Conservation (phyloP, 2,113 vertebrate genomes). For the Nerophis lumbriciformis region DNA sequence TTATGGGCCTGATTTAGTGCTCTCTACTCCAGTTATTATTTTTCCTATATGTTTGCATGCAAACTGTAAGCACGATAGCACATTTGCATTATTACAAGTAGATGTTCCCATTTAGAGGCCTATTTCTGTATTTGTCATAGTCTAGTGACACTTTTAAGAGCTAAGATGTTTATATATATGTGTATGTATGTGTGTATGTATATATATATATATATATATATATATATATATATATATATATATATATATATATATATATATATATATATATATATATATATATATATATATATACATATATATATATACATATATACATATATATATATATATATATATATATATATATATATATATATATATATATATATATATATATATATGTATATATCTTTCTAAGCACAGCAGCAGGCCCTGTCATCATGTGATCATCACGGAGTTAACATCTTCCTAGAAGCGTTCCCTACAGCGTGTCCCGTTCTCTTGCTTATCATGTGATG, state of each 20-base stretch:
- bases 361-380: no score
- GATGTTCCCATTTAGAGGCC: not conserved
- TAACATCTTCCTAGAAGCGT: conserved; percentile 54
- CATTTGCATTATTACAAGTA: not conserved
- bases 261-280: no score
- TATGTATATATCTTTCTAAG: conserved; percentile 15
- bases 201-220: no score
- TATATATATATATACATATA: no score
- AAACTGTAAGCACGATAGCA: no score
- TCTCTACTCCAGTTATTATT: not conserved
- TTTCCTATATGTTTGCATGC: no score
- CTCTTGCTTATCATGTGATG: conserved; percentile 63
- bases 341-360: no score
- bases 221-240: no score
- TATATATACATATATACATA: no score
- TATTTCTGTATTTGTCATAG: conserved; percentile 1
- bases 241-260: no score
- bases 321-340: no score
- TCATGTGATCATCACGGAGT: conserved; percentile 60
- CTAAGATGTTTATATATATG: conserved; percentile 6
- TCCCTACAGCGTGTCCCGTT: conserved; percentile 59
- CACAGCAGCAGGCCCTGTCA: conserved; percentile 29
- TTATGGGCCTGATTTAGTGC: not conserved
- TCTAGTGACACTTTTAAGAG: conserved; percentile 7
- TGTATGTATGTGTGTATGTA: no score